A percentile compares a stretch with the other conserved stretches of the same genome.
These are phyloP conservation scores for Stylophora pistillata DNA, from an alignment of 64 coral and sea anemone species.

Conservation along the genomic window DNA sequence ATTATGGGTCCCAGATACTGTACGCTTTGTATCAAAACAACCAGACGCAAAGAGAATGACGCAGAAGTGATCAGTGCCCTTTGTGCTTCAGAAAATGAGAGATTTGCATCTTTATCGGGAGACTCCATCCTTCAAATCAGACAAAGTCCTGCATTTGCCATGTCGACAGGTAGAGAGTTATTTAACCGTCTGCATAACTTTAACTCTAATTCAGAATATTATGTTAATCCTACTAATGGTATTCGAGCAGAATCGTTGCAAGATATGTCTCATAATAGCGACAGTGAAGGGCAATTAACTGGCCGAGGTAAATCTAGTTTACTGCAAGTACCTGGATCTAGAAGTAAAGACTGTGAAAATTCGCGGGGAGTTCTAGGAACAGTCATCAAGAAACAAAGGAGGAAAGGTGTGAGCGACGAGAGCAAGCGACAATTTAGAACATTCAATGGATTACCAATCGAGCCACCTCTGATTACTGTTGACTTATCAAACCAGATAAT, in stretches of 20 bases:
- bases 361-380: background rate
- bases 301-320: background rate
- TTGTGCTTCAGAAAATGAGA: background rate
- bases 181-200: background rate
- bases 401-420: background rate
- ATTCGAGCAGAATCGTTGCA: background rate
- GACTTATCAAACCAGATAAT: slow-evolving; percentile 23
- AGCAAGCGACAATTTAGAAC: slow-evolving; percentile 1
- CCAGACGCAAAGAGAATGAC: background rate
- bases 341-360: too few relatives aligned
- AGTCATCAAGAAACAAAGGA: background rate
- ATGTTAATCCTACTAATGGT: background rate
- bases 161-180: background rate
- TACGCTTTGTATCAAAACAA: background rate
- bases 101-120: background rate
- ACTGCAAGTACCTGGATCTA: background rate
- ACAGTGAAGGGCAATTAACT: background rate
- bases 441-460: slow-evolving; percentile 20
- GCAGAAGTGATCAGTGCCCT: background rate
- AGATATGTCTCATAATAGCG: background rate
- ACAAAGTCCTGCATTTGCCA: background rate
- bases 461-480: slow-evolving; percentile 16
- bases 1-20: slow-evolving; percentile 6
- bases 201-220: slow-evolving; percentile 1
- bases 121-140: background rate